Base-by-base conservation (phyloP, 2,888 invertebrate species). In the Athrips mouffetella region DNA sequence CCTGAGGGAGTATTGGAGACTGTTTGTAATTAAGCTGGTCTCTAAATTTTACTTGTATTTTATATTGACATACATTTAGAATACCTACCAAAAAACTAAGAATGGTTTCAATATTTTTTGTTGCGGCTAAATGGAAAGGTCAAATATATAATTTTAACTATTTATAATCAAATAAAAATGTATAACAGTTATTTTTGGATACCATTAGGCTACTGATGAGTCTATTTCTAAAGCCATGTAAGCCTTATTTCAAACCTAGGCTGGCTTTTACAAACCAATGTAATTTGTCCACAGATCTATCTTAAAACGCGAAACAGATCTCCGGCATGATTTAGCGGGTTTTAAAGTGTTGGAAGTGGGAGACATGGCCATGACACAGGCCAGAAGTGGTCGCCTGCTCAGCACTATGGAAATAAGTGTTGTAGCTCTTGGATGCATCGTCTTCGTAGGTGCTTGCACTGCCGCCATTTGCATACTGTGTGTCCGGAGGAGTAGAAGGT, bases 391-490 rank as follows among this genome's bases (percentile, higher is more conserved):
- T 51, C 68, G 65, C 57, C 67, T 75, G 33, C 77, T 91, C 61
- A 93, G 93, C 18, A 92, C 94, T 0, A 89, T 95, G 63, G 96
- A 96, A 80, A 91, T 96, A 42, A 92, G 94, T 20, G 93, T 95
- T 0, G 92, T 96, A 10, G 92, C 94, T 0, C 87, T 96, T 4
- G 94, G 95, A 2, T 93, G 94, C 55, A 89, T 96, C 44, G 93
- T 96, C 46, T 94, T 96, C 70, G 79, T 95, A 35, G 96, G 95
- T 0, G 95, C 96, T 0, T 89, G 94, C 47, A 90, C 94, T 6
- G 93, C 95, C 0, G 94, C 96, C 10, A 85, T 95, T 7, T 94
- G 95, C 67, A 92, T 95, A 56, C 89, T 94, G 45, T 94, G 94
- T 67, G 89, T 94, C 50, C 90, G 92, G 47, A 89, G 83, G 54